These are phyloP conservation scores for Caenorhabditis uteleia DNA, from an alignment of 2,888 invertebrate genomes.

Conservation along the genomic window DNA sequence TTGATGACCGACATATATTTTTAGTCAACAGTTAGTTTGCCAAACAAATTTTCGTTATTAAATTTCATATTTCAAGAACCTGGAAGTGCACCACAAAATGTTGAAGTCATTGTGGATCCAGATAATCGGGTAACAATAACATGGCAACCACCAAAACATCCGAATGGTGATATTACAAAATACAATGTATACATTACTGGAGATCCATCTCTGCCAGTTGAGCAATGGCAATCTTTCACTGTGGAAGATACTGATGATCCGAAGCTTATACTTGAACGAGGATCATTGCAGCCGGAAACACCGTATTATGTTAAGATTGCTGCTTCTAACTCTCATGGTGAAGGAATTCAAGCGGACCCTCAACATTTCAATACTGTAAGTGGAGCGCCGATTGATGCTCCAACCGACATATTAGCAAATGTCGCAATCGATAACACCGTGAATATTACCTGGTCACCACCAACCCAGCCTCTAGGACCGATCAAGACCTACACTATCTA, in stretches of 20 bases:
- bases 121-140: slow-evolving; percentile 66
- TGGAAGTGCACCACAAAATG: slow-evolving; percentile 62
- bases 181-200: slow-evolving; percentile 67
- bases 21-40: slow-evolving; percentile 58
- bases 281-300: slow-evolving; percentile 67
- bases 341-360: slow-evolving; percentile 62
- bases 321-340: slow-evolving; percentile 63
- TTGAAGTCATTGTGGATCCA: slow-evolving; percentile 60
- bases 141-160: slow-evolving; percentile 65
- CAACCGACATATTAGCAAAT: slow-evolving; percentile 57
- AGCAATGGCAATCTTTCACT: slow-evolving; percentile 64
- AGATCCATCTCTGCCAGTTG: slow-evolving; percentile 64
- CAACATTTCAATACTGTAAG: slow-evolving; percentile 61
- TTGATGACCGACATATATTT: slow-evolving; percentile 59
- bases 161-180: slow-evolving; percentile 65
- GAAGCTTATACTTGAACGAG: slow-evolving; percentile 58
- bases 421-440: slow-evolving; percentile 65
- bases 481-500: slow-evolving; percentile 62
- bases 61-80: slow-evolving; percentile 51
- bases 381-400: slow-evolving; percentile 67
- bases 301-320: slow-evolving; percentile 66
- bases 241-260: slow-evolving; percentile 46
- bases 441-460: slow-evolving; percentile 63
- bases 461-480: slow-evolving; percentile 62
- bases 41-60: not conserved